phyloP scores from a whole-genome alignment of 2,888 invertebrate species.

The Ametastegia equiseti region DNA sequence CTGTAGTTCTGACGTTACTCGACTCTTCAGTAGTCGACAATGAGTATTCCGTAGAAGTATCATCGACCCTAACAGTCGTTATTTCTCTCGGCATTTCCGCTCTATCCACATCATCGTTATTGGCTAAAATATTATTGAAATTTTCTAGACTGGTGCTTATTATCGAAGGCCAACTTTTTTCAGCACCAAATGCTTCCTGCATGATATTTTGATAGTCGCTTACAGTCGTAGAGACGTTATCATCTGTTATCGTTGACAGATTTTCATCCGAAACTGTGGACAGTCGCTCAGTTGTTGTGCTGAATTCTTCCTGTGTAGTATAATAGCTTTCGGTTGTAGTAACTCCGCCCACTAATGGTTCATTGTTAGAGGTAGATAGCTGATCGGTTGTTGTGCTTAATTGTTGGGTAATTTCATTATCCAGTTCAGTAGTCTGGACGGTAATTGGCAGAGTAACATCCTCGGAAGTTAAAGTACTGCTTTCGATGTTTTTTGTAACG shows the following conservation, averaged over 20 bases:
- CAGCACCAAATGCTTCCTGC: too few species aligned
- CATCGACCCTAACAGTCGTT: not conserved
- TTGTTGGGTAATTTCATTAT: not conserved
- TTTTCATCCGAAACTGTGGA: too few species aligned
- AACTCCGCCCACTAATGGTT: not conserved
- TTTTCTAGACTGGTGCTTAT: slow-evolving; percentile 27
- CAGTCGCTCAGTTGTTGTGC: too few species aligned
- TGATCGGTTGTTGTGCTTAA: slow-evolving; percentile 15
- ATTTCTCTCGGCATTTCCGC: not conserved
- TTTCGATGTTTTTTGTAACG: slow-evolving; percentile 55
- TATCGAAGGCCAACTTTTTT: slow-evolving; percentile 22
- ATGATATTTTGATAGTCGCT: too few species aligned
- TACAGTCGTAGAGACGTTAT: too few species aligned
- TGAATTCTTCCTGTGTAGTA: not conserved
- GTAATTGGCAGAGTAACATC: slow-evolving; percentile 12
- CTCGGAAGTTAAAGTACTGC: slow-evolving; percentile 32
- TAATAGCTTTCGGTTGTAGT: not conserved
- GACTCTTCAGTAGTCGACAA: not conserved
- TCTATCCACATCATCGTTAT: not conserved
- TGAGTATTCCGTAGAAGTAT: not conserved
- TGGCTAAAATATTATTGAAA: not conserved
- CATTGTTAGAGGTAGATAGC: not conserved
- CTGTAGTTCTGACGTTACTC: not conserved
- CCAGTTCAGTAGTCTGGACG: not conserved
- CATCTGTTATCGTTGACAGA: too few species aligned